Evolutionary conservation across 2,797 vertebrate species (phyloP).

Genomic region (Coreius guichenoti): DNA sequence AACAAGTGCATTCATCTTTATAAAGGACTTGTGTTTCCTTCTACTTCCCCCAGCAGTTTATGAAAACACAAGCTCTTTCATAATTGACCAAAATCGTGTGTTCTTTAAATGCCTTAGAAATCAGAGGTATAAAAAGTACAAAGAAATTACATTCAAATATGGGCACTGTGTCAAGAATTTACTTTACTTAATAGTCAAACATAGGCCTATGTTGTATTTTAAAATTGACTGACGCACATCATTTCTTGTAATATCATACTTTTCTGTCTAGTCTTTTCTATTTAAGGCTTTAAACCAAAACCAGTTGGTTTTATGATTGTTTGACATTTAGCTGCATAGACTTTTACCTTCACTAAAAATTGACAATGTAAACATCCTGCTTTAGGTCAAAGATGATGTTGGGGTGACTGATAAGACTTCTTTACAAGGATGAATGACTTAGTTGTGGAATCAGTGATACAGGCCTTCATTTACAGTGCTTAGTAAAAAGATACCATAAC

Average conservation of each 20-base stretch:
- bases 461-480: no score
- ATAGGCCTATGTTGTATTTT: not conserved
- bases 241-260: not conserved
- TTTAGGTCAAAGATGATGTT: not conserved
- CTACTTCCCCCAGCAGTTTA: not conserved
- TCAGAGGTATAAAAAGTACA: not conserved
- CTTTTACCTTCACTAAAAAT: no score
- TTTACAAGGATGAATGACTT: not conserved
- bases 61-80: not conserved
- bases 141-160: not conserved
- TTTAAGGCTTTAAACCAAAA: not conserved
- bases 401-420: not conserved
- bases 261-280: not conserved
- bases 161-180: not conserved
- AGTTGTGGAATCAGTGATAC: not conserved
- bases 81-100: not conserved
- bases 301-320: not conserved
- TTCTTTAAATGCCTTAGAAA: not conserved
- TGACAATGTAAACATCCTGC: not conserved
- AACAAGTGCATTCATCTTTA: slow-evolving; percentile 5
- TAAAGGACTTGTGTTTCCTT: not conserved
- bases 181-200: not conserved
- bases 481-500: no score
- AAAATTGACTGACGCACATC: not conserved
- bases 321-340: no score